Base-by-base conservation (phyloP, 2,888 invertebrate genomes). In the Chelonus formosanus region DNA sequence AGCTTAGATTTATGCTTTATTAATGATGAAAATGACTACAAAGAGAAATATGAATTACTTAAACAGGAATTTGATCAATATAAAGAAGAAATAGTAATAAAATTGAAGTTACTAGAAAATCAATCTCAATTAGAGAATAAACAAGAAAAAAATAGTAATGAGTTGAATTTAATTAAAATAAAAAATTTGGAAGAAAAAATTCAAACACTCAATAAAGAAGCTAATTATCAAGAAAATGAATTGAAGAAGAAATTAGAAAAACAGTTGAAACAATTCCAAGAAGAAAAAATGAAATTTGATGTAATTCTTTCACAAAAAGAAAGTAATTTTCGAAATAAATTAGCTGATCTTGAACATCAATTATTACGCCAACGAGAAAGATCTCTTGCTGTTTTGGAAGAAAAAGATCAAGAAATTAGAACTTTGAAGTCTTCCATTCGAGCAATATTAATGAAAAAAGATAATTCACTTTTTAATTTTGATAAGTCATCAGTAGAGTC, bases 361-460 rank as follows among this genome's bases (percentile, higher is more conserved):
- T 85, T 92, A 3, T 87, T 89, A 54, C 90, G 91, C n/a, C 95
- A 95, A 78, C 86, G 96, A 0, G 92, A 92, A 62, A 86, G 95
- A 45, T 94, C 94, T 44, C 85, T 94, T 5, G 88, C 89, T 3
- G 83, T 96, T 34, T 84, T 96, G 44, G 90, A 92, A 10, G 95
- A 96, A 76, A 93, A 94, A 36, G 95, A 96, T 73, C 88, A 88
- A 73, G 91, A 91, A 77, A 89, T 92, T 6, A 85, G 88, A 48
- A 87, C 89, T 0, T 74, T 90, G 53, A 88, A 88, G 75, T 86
- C 86, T 31, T 87, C 87, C 0, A 87, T 88, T 68, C 87, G 88
- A 67, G 84, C 88, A 31, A 84, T 88, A 53, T 60, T 86, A 34
- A 85, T 74, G 70, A 86, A 78, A 82, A 86, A 82, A 48, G 79